Evolutionary conservation across 2,797 vertebrate genomes (phyloP).

Genomic region (Pteropus rufus): DNA sequence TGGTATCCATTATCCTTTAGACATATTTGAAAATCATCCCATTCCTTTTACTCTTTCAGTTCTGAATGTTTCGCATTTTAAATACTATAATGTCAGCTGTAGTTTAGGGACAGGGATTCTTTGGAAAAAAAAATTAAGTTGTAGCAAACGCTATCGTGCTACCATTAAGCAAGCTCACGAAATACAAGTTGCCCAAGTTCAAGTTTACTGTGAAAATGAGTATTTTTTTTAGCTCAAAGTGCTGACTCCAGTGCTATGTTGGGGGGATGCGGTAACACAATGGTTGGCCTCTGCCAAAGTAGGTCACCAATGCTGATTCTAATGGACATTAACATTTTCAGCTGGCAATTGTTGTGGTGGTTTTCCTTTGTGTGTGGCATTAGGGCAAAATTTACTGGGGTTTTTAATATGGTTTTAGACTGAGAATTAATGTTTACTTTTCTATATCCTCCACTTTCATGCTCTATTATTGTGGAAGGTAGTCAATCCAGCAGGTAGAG

Average conservation of each 20-base stretch:
- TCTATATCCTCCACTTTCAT: not conserved
- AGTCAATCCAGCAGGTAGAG: not conserved
- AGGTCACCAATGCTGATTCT: slow-evolving; percentile 61
- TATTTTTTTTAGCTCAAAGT: slow-evolving; percentile 59
- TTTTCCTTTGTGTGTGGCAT: not conserved
- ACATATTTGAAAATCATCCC: not conserved
- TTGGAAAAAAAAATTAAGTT: not conserved
- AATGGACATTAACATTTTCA: slow-evolving; percentile 54
- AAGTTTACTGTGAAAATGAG: slow-evolving; percentile 73
- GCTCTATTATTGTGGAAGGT: not conserved
- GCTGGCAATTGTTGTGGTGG: not conserved
- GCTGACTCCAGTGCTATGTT: slow-evolving; percentile 51
- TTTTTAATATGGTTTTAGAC: not conserved
- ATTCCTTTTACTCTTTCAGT: not conserved
- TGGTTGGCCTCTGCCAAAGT: slow-evolving; percentile 55
- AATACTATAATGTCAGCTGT: not conserved
- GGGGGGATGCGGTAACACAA: slow-evolving; percentile 49
- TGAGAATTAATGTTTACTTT: not conserved
- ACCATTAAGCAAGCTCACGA: not conserved
- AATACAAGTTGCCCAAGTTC: slow-evolving; percentile 59
- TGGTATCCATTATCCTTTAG: not conserved
- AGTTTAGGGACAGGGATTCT: not conserved
- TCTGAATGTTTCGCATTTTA: not conserved
- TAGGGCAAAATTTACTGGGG: not conserved
- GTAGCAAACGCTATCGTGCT: not conserved